Evolutionary conservation across 2,797 vertebrate species (phyloP).

Genomic region (Tragelaphus oryx): DNA sequence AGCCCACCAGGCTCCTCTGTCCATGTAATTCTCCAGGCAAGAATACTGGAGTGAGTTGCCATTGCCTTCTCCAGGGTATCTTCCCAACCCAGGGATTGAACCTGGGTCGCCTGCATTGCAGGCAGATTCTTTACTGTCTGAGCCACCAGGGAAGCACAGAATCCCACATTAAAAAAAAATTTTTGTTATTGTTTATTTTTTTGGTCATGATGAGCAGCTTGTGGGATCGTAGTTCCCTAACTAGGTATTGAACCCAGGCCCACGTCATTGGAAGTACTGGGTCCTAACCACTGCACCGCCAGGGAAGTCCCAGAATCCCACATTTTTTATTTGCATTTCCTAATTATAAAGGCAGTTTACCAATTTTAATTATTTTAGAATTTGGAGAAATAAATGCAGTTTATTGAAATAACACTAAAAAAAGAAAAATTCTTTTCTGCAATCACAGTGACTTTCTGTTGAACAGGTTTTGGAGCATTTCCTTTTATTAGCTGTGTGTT

Average conservation of each 20-base stretch:
- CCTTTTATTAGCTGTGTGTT: neutral
- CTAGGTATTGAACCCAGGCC: neutral
- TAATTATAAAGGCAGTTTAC: conserved; percentile 46
- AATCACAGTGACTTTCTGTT: neutral
- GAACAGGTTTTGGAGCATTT: neutral
- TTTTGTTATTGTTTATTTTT: neutral
- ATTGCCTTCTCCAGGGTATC: neutral
- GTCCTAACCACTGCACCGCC: neutral
- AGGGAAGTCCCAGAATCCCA: conserved; percentile 1
- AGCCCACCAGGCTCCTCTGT: neutral
- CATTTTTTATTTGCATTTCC: conserved; percentile 47
- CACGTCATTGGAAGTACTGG: neutral
- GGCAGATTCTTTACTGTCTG: neutral
- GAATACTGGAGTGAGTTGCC: neutral
- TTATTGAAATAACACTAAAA: conserved; percentile 23
- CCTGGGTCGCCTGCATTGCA: neutral
- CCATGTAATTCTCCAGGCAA: neutral
- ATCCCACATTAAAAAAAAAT: neutral
- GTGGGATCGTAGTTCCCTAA: neutral
- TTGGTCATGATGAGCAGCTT: neutral
- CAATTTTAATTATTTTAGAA: conserved; percentile 55
- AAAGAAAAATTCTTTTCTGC: conserved; percentile 7
- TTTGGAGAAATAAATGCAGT: conserved; percentile 15
- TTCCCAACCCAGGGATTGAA: neutral
- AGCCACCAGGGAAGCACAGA: neutral